Conservation (phyloP, 2,113 vertebrate species). For the Spermophilus dauricus region DNA sequence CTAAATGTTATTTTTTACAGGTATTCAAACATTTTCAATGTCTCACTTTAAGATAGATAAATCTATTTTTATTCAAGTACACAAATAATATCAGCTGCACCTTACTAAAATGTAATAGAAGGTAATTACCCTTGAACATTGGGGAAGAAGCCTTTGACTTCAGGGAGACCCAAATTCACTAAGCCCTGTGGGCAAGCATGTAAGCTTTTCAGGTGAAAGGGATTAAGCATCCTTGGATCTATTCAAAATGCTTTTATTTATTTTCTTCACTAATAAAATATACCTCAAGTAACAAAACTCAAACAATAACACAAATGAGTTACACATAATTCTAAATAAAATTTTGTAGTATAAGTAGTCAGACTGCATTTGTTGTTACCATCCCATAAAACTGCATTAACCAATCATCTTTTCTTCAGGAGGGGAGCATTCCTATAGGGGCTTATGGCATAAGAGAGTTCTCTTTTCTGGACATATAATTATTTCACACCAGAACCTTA, state of each 20-base stretch:
- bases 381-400: neutral
- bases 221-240: slow-evolving; percentile 29
- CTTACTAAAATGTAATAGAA: neutral
- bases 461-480: slow-evolving; percentile 30
- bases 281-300: neutral
- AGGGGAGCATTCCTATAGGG: neutral
- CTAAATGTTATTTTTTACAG: neutral
- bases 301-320: neutral
- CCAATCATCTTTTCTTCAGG: neutral
- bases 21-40: neutral
- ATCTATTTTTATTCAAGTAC: neutral
- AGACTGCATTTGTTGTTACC: neutral
- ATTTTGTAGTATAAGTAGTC: neutral
- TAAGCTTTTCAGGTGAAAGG: slow-evolving; percentile 28
- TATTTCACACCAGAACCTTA: slow-evolving; percentile 3
- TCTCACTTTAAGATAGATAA: neutral
- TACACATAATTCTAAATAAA: slow-evolving; percentile 42
- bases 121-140: neutral
- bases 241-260: slow-evolving; percentile 8
- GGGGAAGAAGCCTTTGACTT: neutral
- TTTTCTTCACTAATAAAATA: neutral
- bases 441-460: neutral
- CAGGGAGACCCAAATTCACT: neutral
- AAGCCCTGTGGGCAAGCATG: neutral
- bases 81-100: neutral